Evolutionary conservation across 2,797 vertebrate genomes (phyloP).

Genomic region (Brotula barbata): DNA sequence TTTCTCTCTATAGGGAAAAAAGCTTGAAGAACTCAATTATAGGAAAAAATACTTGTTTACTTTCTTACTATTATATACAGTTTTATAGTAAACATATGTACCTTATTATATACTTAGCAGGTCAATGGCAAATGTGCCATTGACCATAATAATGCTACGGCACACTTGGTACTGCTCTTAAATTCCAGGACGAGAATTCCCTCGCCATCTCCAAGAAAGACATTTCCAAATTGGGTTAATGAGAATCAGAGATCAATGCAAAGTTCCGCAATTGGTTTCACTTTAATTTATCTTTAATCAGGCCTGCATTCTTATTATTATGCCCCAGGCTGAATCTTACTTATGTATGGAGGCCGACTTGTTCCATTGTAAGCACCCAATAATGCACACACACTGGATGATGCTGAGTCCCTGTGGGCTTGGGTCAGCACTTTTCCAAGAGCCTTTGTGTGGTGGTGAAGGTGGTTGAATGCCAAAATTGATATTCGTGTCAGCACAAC

Average conservation of each 20-base stretch:
- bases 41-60: too few species aligned
- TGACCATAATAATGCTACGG: conserved; percentile 19
- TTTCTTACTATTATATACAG: too few species aligned
- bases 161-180: background rate
- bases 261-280: conserved; percentile 53
- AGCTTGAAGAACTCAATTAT: too few species aligned
- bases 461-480: conserved; percentile 34
- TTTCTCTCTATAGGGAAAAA: too few species aligned
- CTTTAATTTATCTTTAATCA: conserved; percentile 62
- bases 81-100: background rate
- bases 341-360: conserved; percentile 24
- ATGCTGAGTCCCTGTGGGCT: conserved; percentile 23
- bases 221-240: conserved; percentile 72
- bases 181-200: conserved; percentile 67
- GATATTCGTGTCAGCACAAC: conserved; percentile 41
- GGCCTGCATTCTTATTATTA: conserved; percentile 33
- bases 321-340: conserved; percentile 29
- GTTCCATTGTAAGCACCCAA: conserved; percentile 10
- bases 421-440: conserved; percentile 50
- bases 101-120: background rate
- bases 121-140: background rate
- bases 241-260: conserved; percentile 70
- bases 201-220: conserved; percentile 42
- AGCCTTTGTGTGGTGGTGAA: conserved; percentile 32
- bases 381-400: conserved; percentile 17